Evolutionary conservation across 2,888 invertebrate species (phyloP).

Genomic region (Bombylius discolor): DNA sequence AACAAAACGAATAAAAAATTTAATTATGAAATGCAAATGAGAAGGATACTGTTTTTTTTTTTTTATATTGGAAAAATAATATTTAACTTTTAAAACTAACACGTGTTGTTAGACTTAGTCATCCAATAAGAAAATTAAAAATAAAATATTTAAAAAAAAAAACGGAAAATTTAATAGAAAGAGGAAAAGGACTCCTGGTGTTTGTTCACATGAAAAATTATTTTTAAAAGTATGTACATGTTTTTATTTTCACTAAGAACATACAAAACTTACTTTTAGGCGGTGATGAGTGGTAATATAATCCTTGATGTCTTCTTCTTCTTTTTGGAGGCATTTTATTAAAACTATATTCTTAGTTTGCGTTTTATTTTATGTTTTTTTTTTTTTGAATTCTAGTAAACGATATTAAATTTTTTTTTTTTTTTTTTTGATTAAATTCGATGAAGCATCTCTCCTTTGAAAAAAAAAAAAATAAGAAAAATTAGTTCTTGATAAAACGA

Average conservation of each 20-base stretch:
- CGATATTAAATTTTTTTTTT: no score
- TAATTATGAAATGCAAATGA: no score
- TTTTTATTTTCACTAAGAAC: not conserved
- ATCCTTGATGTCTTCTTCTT: conserved; percentile 31
- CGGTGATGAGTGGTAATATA: conserved; percentile 37
- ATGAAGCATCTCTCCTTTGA: no score
- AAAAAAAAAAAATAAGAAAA: no score
- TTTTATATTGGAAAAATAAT: no score
- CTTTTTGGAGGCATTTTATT: conserved; percentile 32
- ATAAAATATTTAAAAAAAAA: not conserved
- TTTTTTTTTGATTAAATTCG: no score
- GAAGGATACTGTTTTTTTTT: no score
- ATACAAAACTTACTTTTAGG: conserved; percentile 31
- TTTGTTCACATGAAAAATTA: no score
- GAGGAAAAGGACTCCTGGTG: not conserved
- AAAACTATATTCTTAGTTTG: not conserved
- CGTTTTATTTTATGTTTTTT: not conserved
- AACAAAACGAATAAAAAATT: no score
- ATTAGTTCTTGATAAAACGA: no score
- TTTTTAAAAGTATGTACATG: no score
- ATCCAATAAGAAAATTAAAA: not conserved
- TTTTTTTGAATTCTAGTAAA: not conserved
- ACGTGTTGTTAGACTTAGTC: not conserved
- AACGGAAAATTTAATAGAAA: not conserved
- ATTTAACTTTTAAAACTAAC: no score